Conservation (phyloP, 1,140 invertebrate genomes). For the Nephila pilipes region DNA sequence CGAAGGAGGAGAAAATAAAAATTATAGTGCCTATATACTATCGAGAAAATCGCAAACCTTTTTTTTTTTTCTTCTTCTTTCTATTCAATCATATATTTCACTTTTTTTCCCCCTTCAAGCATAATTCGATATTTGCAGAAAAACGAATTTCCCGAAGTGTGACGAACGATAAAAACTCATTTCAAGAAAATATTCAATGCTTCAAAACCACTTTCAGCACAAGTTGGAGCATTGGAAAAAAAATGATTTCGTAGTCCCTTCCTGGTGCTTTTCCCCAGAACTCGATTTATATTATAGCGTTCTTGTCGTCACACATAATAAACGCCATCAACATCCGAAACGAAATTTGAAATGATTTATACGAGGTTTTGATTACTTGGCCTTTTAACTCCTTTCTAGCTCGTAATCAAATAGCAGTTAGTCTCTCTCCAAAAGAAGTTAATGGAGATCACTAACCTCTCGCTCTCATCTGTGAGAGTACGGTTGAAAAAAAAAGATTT, state of each 20-base stretch:
- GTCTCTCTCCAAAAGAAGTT: not conserved
- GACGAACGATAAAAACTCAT: too few species aligned
- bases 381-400: not conserved
- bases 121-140: too few species aligned
- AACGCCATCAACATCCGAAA: not conserved
- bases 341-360: slow-evolving; percentile 1
- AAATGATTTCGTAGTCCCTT: not conserved
- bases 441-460: slow-evolving; percentile 13
- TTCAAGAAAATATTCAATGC: too few species aligned
- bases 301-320: not conserved
- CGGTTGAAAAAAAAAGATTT: not conserved
- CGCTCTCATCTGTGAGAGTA: not conserved
- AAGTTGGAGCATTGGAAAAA: too few species aligned
- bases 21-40: too few species aligned
- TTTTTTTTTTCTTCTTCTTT: too few species aligned
- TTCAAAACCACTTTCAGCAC: too few species aligned
- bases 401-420: slow-evolving; percentile 25
- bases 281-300: not conserved
- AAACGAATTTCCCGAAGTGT: too few species aligned
- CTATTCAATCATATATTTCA: too few species aligned
- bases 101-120: too few species aligned
- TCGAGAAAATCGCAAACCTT: too few species aligned
- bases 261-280: not conserved
- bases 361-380: not conserved
- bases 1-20: too few species aligned